Base-by-base conservation (phyloP, 1,140 invertebrate species). In the Plutomurus gul region DNA sequence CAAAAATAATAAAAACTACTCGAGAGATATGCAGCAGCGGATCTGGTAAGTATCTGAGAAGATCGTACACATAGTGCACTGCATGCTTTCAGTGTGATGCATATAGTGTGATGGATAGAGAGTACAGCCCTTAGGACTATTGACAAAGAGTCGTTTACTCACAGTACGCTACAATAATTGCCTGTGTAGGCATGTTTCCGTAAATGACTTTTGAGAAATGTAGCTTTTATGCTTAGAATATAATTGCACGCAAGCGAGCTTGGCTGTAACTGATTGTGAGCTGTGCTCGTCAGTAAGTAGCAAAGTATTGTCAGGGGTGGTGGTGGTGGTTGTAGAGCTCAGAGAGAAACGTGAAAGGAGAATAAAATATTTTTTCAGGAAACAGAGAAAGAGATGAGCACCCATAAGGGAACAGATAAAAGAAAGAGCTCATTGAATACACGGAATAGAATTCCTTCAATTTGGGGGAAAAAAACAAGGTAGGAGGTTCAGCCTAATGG, bases 101-200 rank as follows among this genome's bases (percentile, higher is more conserved):
- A n/a, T n/a, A n/a, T n/a, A n/a, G n/a, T n/a, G n/a, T n/a, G n/a
- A n/a, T n/a, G n/a, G n/a, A n/a, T 11, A 51, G 8, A 51, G 47
- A 51, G 25, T 10, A 20, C 25, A 51, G 13, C 25, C 56, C 56
- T 65, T 65, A 65, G 56, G 56, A 65, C 56, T 65, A 65, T 65
- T 65, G 56, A 65, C 56, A 65, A 65, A 65, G 56, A 65, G 56
- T 65, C 56, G 30, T 65, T 65, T 65, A 65, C 36, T 65, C 56
- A 65, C 56, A 65, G 56, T 65, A 65, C 56, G 56, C 56, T 33
- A 65, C 56, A n/a, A 65, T 65, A 65, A 65, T 65, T 65, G 56
- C 56, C 56, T 25, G 30, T 65, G n/a, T 65, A n/a, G n/a, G n/a
- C n/a, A 65, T 65, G 56, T 65, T 65, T 65, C 30, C 27, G 56